Base-by-base conservation (phyloP, 2,113 vertebrate genomes). In the Mus spicilegus region DNA sequence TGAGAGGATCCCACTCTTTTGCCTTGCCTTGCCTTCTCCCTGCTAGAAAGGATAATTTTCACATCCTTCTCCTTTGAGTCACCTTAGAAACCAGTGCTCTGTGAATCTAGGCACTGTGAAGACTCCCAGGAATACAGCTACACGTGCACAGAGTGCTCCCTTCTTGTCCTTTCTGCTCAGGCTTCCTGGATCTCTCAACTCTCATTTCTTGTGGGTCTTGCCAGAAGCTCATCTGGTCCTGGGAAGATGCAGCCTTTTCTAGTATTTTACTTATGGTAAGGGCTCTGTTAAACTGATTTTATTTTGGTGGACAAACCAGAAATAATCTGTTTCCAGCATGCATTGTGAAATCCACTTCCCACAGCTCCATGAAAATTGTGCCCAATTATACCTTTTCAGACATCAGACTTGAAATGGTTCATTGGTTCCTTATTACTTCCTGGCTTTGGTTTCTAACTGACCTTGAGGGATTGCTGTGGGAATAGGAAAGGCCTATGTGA, bases 1-100 rank as follows among this genome's bases (percentile, higher is more conserved):
- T 65, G 28, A 30, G 63, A 88, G 26, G 51, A 46, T 26, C 2
- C 7, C 0, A 0, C 8, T 82, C 10, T 72, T 56, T 19, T 69
- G 65, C 80, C 49, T 61, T 30, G 54, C 65, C 28, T 90, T 54
- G 78, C 82, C 46, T 73, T 86, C 77, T 75, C 42, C 69, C 30
- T 90, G 94, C 58, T 51, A 36, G n/a, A 90, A 70, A 90, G 94
- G 89, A 94, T 96, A 70, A 88, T 76, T 70, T 86, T 96, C 95
- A 97, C 49, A 91, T 93, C 91, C 91, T 88, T 89, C 96, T 92
- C 93, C 96, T 93, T 77, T 26, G 0, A 75, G 63, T 94, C 58
- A 92, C 91, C 90, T 61, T 28, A 42, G 67, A 84, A 75, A 78
- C 0, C 0, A 26, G 26, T 85, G 39, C 91, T 89, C 69, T 63